Base-by-base conservation (phyloP, 2,797 vertebrate genomes). In the Anguilla pacifica region DNA sequence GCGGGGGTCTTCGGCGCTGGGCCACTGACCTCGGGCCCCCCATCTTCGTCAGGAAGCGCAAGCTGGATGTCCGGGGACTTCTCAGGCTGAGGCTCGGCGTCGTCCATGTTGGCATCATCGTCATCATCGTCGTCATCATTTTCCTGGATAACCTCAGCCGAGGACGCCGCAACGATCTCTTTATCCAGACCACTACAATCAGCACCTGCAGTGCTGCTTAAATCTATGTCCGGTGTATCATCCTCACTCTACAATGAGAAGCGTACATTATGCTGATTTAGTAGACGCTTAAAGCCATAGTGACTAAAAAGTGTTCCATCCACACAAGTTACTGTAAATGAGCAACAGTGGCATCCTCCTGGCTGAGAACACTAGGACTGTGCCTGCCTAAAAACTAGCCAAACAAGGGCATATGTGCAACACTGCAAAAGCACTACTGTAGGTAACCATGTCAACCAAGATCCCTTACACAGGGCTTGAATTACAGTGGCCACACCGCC, bases 141-240 rank as follows among this genome's bases (percentile, higher is more conserved):
- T 87, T 86, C 87, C 57, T 17, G 89, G 53, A 25, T 89, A 86
- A 39, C 86, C 39, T 11, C 88, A 72, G 7, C 83, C 87, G 28
- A 59, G 46, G 28, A 88, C 83, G 13, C 1, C 1, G 13, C 22
- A 55, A 2, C 55, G 49, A 49, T 90, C 90, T 74, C 85, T 87
- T 43, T 25, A 82, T 86, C 88, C 15, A n/a, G 11, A 82, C 25
- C 70, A 22, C 39, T 5, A 11, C 85, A 0, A 3, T 13, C 0
- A 79, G 25, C 35, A 13, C 70, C 82, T 88, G 79, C 28, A 22
- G 84, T 49, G n/a, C 10, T 17, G 85, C 79, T 82, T 4, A 89
- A 70, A 79, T n/a, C 28, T 79, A 86, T 0, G 6, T 81, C 9
- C 31, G 83, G 22, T 0, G 72, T 81, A 39, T 55, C 49, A 1